Evolutionary conservation across 2,888 invertebrate species (phyloP), one percentile per base, ranked within the genome.

Genomic region (Xanthorhoe designata): DNA sequence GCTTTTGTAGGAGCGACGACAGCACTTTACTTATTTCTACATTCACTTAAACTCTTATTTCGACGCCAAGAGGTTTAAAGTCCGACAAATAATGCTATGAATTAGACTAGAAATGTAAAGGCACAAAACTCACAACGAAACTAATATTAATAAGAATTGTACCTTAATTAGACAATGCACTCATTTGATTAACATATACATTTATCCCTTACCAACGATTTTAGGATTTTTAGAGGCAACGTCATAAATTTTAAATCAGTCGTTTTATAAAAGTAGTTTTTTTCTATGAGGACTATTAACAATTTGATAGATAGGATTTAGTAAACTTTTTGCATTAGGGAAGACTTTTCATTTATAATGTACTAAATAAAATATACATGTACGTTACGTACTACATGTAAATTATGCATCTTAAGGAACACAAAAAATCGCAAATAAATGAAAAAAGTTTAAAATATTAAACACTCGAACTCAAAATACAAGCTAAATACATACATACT

Each of bases 61-160:
- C 53, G 70, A 85, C 87, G 86, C 86, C 79, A 86, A 89, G 89
- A 87, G 89, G 87, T 86, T 88, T 80, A 66, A 66, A 68, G 75
- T 79, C 79, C 78, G 15, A 62, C 59, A 35, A 55, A n/a, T 64
- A 53, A 74, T 66, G 56, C 76, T 71, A 76, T 73, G 72, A 71
- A 79, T 77, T 75, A 83, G 90, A 90, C 90, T 90, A 89, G 89
- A 90, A 78, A 68, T 64, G 38, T 71, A 80, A 87, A 88, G 88
- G 88, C 89, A 89, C 86, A 75, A 78, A 84, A 81, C 76, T 82
- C 82, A 81, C 82, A 82, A 84, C 78, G 66, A 75, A 80, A 79
- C 51, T 74, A 68, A 58, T 51, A 64, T 63, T 51, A 52, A 52
- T 29, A 49, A 53, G 54, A 66, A 38, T 19, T 57, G 61, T 42